phyloP scores from a whole-genome alignment of 2,888 invertebrate genomes.

The Acanthosoma haemorrhoidale region DNA sequence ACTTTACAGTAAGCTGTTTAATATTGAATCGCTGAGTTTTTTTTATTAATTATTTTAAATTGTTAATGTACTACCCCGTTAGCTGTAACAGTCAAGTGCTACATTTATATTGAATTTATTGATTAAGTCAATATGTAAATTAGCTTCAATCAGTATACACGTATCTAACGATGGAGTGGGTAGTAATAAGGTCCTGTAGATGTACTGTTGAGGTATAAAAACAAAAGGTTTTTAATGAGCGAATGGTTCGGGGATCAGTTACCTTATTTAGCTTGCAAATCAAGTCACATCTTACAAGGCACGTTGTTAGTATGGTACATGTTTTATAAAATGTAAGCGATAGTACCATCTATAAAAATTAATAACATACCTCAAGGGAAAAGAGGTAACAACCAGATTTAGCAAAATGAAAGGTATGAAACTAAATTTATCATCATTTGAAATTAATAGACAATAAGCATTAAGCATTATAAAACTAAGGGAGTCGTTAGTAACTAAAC shows the following conservation, averaged over 20 bases:
- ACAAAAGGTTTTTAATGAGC: slow-evolving; percentile 9
- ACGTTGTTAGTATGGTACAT: neutral
- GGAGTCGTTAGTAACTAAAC: no score
- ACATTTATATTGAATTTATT: slow-evolving; percentile 9
- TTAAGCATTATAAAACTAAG: no score
- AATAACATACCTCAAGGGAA: no score
- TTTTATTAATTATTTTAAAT: no score
- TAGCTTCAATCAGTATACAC: slow-evolving; percentile 1
- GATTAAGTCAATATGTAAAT: neutral
- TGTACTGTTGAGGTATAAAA: neutral
- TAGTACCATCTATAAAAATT: neutral
- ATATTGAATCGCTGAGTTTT: no score
- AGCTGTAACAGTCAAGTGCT: no score
- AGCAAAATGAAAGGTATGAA: no score
- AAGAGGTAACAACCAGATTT: no score
- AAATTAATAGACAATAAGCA: no score
- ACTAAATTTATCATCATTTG: no score
- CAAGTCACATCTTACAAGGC: neutral
- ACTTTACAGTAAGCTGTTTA: no score
- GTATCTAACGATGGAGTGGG: slow-evolving; percentile 11
- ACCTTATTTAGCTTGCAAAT: slow-evolving; percentile 13
- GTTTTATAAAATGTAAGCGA: neutral
- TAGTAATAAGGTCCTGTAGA: neutral
- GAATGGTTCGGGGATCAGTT: slow-evolving; percentile 8
- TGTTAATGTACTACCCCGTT: neutral